These are phyloP conservation scores for Trichopoda pennipes DNA, from an alignment of 2,888 invertebrate species.

Conservation along the genomic window DNA sequence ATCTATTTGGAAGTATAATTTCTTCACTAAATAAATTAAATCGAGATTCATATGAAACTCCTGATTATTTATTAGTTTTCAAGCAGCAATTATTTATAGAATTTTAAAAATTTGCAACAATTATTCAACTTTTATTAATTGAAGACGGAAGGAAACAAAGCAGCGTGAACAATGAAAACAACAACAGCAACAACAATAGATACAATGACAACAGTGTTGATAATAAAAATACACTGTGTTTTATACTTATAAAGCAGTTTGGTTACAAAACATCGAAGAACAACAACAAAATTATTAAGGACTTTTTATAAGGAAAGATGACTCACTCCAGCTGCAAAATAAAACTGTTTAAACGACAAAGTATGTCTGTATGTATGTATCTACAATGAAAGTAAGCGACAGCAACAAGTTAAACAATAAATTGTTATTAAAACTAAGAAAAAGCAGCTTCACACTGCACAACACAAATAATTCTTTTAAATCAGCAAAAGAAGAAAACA, in stretches of 20 bases:
- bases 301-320: conserved; percentile 3
- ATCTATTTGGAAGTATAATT: too few species aligned
- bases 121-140: conserved; percentile 68
- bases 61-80: conserved; percentile 58
- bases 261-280: neutral
- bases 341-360: conserved; percentile 4
- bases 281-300: conserved; percentile 1
- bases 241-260: neutral
- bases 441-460: conserved; percentile 1
- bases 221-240: conserved; percentile 5
- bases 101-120: conserved; percentile 66
- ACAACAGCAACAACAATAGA: neutral
- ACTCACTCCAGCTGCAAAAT: neutral
- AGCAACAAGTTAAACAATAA: conserved; percentile 59
- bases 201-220: neutral
- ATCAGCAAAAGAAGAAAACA: neutral
- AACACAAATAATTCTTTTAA: conserved; percentile 23
- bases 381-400: conserved; percentile 6
- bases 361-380: too few species aligned
- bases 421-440: conserved; percentile 30
- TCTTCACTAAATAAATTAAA: conserved; percentile 60
- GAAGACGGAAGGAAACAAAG: conserved; percentile 28
- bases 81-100: conserved; percentile 58
- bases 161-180: conserved; percentile 3
- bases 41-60: conserved; percentile 58